phyloP scores from a whole-genome alignment of 2,797 vertebrate genomes.

The Cynodonichthys magdalenae region DNA sequence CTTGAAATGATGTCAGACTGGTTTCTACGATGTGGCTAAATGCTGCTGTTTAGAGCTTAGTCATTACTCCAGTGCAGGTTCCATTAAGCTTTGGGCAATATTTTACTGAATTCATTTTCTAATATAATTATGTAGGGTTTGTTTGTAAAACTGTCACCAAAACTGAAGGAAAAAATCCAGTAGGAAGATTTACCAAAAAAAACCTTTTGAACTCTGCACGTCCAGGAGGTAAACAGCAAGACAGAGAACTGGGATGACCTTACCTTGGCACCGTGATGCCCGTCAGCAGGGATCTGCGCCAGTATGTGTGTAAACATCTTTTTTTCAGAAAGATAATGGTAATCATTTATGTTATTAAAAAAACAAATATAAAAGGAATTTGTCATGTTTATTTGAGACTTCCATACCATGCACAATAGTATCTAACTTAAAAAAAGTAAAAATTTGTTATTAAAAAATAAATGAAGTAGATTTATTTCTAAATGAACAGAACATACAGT shows the following conservation, averaged over 20 bases:
- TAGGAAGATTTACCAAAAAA: too few species aligned
- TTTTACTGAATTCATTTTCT: background rate
- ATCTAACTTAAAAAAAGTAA: too few species aligned
- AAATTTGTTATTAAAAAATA: too few species aligned
- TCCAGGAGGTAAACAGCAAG: conserved; percentile 49
- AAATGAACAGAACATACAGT: too few species aligned
- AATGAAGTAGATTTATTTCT: too few species aligned
- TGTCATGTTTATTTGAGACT: too few species aligned
- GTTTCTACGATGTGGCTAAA: conserved; percentile 14
- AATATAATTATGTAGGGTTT: background rate
- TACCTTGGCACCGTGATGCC: conserved; percentile 52
- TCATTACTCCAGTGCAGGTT: conserved; percentile 37
- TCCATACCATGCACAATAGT: too few species aligned
- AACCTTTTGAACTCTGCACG: too few species aligned
- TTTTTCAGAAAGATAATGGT: background rate
- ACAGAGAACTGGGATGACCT: conserved; percentile 54
- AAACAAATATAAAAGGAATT: background rate
- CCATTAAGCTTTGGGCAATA: background rate
- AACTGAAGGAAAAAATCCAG: background rate
- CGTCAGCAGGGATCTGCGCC: conserved; percentile 56
- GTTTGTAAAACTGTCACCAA: background rate
- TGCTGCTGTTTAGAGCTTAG: conserved; percentile 19
- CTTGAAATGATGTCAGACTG: conserved; percentile 38
- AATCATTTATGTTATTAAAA: background rate
- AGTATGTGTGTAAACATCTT: conserved; percentile 8